phyloP scores from a whole-genome alignment of 2,888 invertebrate genomes.

The Acleris holmiana region DNA sequence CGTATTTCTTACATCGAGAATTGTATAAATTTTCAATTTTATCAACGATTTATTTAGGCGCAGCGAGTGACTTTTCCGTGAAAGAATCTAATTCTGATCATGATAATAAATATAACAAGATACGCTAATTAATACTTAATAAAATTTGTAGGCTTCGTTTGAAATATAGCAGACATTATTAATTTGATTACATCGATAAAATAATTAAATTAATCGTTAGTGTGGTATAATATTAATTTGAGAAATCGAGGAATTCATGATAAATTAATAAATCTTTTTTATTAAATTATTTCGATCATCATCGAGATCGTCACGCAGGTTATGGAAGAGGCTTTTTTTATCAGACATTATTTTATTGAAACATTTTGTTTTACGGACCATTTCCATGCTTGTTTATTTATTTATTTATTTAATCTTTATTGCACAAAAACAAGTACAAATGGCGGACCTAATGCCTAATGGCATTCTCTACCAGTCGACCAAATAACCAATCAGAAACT shows the following conservation, averaged over 20 bases:
- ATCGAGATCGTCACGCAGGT: background rate
- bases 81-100: too few relatives aligned
- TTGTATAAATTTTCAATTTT: background rate
- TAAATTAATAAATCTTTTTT: slow-evolving; percentile 12
- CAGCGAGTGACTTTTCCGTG: too few relatives aligned
- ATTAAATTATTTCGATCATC: slow-evolving; percentile 8
- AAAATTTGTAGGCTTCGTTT: background rate
- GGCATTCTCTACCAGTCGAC: too few relatives aligned
- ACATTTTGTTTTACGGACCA: too few relatives aligned
- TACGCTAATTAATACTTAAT: slow-evolving; percentile 15
- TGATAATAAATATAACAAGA: background rate
- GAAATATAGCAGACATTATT: slow-evolving; percentile 13
- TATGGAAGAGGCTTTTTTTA: slow-evolving; percentile 15
- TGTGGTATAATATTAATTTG: slow-evolving; percentile 13
- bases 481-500: too few relatives aligned
- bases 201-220: slow-evolving; percentile 10
- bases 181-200: slow-evolving; percentile 6
- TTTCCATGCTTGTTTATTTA: too few relatives aligned
- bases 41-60: too few relatives aligned
- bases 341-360: background rate
- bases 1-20: slow-evolving; percentile 4
- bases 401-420: too few relatives aligned
- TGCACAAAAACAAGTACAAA: too few relatives aligned
- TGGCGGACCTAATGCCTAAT: too few relatives aligned
- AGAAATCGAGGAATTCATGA: slow-evolving; percentile 2